Evolutionary conservation across 1,140 invertebrate species (phyloP).

Genomic region (Amyelois transitella): DNA sequence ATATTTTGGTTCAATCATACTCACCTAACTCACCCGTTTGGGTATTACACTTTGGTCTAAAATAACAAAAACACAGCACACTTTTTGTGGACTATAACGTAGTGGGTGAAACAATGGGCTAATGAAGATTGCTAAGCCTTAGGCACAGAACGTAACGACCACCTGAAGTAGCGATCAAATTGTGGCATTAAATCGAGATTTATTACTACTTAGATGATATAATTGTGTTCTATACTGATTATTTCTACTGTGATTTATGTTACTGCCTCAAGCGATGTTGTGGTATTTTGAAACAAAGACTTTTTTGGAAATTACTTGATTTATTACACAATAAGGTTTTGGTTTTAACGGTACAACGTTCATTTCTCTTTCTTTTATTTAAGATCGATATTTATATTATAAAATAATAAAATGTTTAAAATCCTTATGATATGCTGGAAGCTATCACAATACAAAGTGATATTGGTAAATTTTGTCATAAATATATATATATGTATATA

Average conservation of each 20-base stretch:
- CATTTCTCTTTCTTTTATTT: no score
- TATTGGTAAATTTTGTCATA: no score
- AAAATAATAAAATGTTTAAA: no score
- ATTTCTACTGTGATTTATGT: conserved; percentile 59
- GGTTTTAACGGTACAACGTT: no score
- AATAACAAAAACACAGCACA: background rate
- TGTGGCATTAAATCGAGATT: conserved; percentile 63
- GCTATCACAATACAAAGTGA: no score
- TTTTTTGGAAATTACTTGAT: conserved; percentile 15
- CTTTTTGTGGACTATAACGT: conserved; percentile 5
- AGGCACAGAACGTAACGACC: conserved; percentile 53
- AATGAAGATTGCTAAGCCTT: conserved; percentile 66
- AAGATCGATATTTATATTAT: no score
- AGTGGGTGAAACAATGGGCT: conserved; percentile 38
- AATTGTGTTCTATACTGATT: conserved; percentile 46
- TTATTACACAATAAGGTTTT: background rate
- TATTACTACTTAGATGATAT: conserved; percentile 57
- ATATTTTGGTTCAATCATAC: no score
- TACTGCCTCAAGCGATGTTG: conserved; percentile 35
- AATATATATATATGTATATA: no score
- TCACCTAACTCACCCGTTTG: no score
- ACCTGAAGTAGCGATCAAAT: conserved; percentile 62
- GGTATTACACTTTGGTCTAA: no score
- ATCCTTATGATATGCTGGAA: no score
- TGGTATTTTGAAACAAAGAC: conserved; percentile 10